These are phyloP conservation scores for Napeogenes inachia DNA, from an alignment of 2,888 invertebrate species.

Conservation along the genomic window DNA sequence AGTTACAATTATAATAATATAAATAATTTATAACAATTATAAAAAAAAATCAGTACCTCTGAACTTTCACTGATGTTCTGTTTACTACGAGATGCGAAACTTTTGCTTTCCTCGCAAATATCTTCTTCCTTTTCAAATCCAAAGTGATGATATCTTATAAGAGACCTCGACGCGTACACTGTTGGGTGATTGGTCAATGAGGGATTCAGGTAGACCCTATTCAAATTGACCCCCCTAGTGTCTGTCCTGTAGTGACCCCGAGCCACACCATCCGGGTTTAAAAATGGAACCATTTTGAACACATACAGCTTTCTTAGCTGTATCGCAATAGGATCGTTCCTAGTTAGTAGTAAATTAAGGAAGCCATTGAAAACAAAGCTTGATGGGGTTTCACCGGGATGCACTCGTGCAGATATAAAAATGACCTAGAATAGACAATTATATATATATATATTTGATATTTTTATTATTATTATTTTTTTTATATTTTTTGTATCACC, in stretches of 20 bases:
- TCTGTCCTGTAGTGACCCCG: constrained; percentile 92
- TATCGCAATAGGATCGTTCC: constrained; percentile 85
- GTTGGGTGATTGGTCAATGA: constrained; percentile 86
- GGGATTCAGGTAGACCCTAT: constrained; percentile 90
- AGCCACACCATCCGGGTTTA: constrained; percentile 94
- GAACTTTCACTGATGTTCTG: constrained; percentile 60
- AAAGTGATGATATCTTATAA: constrained; percentile 85
- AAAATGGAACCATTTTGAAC: constrained; percentile 92
- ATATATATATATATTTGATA: not conserved
- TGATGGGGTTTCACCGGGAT: constrained; percentile 94
- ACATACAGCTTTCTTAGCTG: constrained; percentile 86
- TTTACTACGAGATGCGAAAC: constrained; percentile 59
- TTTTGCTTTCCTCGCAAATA: constrained; percentile 57
- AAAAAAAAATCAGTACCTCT: constrained; percentile 43
- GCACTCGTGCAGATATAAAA: constrained; percentile 92
- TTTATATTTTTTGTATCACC: constrained; percentile 55
- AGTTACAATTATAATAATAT: too few species aligned
- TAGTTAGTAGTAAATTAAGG: constrained; percentile 84
- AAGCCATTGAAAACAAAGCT: constrained; percentile 94
- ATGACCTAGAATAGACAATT: constrained; percentile 77
- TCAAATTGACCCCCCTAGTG: constrained; percentile 90
- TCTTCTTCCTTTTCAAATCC: constrained; percentile 81
- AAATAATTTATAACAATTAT: too few species aligned
- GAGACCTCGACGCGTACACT: constrained; percentile 88
- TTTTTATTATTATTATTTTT: not conserved